Conservation (phyloP, 2,797 vertebrate species). For the Leptodactylus fallax region DNA sequence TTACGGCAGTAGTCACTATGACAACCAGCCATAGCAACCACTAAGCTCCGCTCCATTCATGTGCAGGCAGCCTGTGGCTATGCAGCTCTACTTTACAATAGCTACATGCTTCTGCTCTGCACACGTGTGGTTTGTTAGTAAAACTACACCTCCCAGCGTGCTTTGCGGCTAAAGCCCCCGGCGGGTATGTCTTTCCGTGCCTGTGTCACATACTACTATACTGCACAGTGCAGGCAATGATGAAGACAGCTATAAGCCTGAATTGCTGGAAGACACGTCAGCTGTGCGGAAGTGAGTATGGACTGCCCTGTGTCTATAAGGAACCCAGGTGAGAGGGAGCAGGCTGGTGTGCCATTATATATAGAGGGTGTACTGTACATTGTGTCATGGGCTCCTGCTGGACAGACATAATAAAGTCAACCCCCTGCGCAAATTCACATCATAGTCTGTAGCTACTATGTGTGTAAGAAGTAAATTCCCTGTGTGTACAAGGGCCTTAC, state of each 20-base stretch:
- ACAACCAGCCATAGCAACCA: not conserved
- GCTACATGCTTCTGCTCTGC: not conserved
- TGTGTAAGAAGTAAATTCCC: too few species aligned
- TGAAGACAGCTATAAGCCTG: not conserved
- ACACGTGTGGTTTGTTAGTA: not conserved
- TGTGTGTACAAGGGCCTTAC: too few species aligned
- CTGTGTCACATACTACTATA: not conserved
- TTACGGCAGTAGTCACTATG: not conserved
- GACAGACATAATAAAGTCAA: too few species aligned
- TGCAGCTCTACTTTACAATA: not conserved
- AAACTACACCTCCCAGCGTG: constrained; percentile 46
- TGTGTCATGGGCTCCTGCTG: too few species aligned
- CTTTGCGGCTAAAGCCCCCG: not conserved
- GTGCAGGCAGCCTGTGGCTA: too few species aligned
- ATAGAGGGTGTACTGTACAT: too few species aligned
- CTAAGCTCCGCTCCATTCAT: not conserved
- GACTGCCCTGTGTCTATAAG: not conserved
- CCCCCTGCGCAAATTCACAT: too few species aligned
- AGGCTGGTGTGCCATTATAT: not conserved
- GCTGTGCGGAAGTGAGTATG: constrained; percentile 40
- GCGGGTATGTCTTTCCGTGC: not conserved
- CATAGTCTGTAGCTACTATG: too few species aligned
- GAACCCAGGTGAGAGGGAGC: constrained; percentile 14
- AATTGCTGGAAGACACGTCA: constrained; percentile 40
- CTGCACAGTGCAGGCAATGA: not conserved